Percentiles rank a stretch among this genome's conserved stretches.
These are phyloP conservation scores for Trididemnum miniatum DNA, from an alignment of 23 tunicate genomes.

Conservation along the genomic window DNA sequence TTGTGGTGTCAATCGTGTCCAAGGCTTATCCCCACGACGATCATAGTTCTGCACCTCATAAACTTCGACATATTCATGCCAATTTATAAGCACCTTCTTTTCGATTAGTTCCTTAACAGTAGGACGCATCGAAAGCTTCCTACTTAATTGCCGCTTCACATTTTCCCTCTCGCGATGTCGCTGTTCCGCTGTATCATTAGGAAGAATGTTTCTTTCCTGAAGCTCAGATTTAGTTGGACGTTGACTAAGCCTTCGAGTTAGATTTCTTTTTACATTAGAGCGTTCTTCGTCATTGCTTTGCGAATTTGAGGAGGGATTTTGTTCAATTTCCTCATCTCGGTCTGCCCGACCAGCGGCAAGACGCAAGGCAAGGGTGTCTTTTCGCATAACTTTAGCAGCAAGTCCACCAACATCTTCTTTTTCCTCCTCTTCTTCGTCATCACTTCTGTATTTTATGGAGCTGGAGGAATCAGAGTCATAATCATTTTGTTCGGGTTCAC, in stretches of 20 bases:
- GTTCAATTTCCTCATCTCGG: constrained; percentile 43
- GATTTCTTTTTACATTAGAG: constrained; percentile 71
- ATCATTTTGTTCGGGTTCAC: background rate
- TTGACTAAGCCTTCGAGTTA: constrained; percentile 93
- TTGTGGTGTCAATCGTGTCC: constrained; percentile 90
- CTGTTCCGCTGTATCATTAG: constrained; percentile 74
- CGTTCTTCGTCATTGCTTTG: constrained; percentile 42
- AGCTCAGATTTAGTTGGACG: constrained; percentile 83
- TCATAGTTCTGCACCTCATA: constrained; percentile 96
- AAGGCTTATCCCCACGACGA: constrained; percentile 95
- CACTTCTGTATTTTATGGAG: constrained; percentile 63
- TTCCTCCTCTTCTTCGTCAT: constrained; percentile 75
- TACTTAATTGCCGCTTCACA: constrained; percentile 76
- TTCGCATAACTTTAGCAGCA: constrained; percentile 92
- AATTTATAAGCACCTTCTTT: constrained; percentile 83
- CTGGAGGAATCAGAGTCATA: constrained; percentile 68
- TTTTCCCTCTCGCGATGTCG: constrained; percentile 76
- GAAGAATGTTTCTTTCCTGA: constrained; percentile 89
- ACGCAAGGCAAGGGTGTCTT: constrained; percentile 94
- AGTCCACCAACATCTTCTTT: constrained; percentile 44
- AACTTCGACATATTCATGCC: constrained; percentile 99
- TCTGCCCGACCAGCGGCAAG: constrained; percentile 52
- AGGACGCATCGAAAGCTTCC: constrained; percentile 93
- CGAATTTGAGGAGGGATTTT: background rate
- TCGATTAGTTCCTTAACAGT: constrained; percentile 90